phyloP scores from a whole-genome alignment of 2,797 vertebrate species.

The Danio choprae region DNA sequence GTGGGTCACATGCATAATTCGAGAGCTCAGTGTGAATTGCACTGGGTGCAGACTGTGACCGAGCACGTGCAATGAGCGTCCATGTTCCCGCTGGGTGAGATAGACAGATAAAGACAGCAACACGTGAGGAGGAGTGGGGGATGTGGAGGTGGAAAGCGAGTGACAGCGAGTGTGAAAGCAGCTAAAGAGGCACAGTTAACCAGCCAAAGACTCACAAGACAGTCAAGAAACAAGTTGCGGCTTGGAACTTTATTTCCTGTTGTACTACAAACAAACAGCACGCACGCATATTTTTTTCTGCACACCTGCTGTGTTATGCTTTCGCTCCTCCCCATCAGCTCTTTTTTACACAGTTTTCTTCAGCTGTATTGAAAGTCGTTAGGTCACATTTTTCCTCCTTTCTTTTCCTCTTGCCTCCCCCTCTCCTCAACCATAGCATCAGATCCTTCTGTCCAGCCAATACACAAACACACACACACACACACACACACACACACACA shows the following conservation, averaged over 20 bases:
- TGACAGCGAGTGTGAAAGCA: conserved; percentile 35
- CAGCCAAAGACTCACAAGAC: conserved; percentile 59
- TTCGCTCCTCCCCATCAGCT: conserved; percentile 61
- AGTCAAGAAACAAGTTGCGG: conserved; percentile 32
- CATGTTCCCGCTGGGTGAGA: conserved; percentile 69
- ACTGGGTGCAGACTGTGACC: conserved; percentile 54
- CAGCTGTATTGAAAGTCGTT: conserved; percentile 75
- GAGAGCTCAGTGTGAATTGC: neutral
- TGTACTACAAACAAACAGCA: conserved; percentile 56
- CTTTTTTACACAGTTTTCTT: conserved; percentile 67
- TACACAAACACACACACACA: conserved; percentile 39
- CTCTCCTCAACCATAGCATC: conserved; percentile 11
- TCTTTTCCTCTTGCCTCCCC: conserved; percentile 31
- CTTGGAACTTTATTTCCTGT: conserved; percentile 36
- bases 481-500: conserved; percentile 31
- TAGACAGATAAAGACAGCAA: conserved; percentile 69
- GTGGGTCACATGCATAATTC: conserved; percentile 1
- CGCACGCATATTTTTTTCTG: conserved; percentile 50
- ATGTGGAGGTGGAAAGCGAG: conserved; percentile 40
- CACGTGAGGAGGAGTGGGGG: conserved; percentile 51
- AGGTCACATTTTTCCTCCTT: conserved; percentile 61
- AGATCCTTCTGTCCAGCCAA: neutral
- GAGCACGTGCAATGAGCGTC: conserved; percentile 73
- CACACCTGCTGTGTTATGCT: conserved; percentile 79
- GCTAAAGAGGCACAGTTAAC: conserved; percentile 30